A percentile compares a stretch with the other conserved stretches of the same genome.
Evolutionary conservation across 2,113 vertebrate genomes (phyloP).

Genomic region (Camelus bactrianus): DNA sequence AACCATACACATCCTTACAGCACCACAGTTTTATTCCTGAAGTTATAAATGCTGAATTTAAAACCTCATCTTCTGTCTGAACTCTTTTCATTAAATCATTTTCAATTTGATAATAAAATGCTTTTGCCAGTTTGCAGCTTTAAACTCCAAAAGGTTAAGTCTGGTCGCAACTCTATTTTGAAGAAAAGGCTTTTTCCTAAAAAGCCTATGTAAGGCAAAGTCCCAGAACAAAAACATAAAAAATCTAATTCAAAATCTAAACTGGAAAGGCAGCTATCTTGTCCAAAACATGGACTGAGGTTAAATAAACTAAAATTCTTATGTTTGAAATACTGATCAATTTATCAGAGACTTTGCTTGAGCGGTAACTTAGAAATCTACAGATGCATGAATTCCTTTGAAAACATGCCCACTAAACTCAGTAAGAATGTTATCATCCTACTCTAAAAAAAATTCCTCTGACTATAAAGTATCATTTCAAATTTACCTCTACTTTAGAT

Average conservation of each 20-base stretch:
- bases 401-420: neutral
- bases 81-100: slow-evolving; percentile 21
- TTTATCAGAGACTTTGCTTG: neutral
- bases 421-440: neutral
- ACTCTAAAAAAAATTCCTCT: neutral
- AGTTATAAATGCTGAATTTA: neutral
- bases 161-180: neutral
- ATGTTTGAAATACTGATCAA: slow-evolving; percentile 40
- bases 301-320: slow-evolving; percentile 32
- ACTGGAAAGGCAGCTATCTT: neutral
- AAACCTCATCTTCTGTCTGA: neutral
- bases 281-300: neutral
- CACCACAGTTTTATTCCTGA: neutral
- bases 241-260: neutral
- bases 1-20: neutral
- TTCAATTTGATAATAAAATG: neutral
- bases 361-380: neutral
- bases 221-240: slow-evolving; percentile 24
- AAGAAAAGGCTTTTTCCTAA: slow-evolving; percentile 3
- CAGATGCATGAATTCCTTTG: neutral
- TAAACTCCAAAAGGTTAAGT: neutral
- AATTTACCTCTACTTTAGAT: neutral
- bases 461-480: neutral
- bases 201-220: neutral
- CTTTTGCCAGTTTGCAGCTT: neutral